phyloP scores from a whole-genome alignment of 2,797 vertebrate genomes.

The Centropyge bicolor region DNA sequence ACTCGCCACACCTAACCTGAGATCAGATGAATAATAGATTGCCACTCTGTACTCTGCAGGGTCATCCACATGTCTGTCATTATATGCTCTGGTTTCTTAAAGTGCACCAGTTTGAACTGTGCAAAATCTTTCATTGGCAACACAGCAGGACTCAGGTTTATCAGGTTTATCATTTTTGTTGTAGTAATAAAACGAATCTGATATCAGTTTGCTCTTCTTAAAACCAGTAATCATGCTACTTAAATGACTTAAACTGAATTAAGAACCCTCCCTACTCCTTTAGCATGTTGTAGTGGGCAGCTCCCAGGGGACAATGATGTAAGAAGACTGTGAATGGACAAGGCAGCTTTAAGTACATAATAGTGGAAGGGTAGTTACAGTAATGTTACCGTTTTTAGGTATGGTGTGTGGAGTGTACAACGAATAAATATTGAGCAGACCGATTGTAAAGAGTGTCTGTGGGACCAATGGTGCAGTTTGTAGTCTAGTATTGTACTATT shows the following conservation, averaged over 20 bases:
- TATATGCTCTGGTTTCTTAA: constrained; percentile 29
- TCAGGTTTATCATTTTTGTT: background rate
- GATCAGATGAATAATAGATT: constrained; percentile 78
- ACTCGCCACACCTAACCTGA: constrained; percentile 70
- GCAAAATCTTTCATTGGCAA: background rate
- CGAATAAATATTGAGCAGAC: background rate
- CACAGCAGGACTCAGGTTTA: constrained; percentile 5
- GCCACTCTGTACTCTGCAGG: constrained; percentile 33
- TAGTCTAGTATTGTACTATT: background rate
- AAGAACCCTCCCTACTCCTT: background rate
- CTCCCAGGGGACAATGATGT: background rate
- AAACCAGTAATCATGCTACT: background rate
- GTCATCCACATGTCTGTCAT: constrained; percentile 58
- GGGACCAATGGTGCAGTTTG: background rate
- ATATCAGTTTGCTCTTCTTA: background rate
- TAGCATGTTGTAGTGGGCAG: background rate
- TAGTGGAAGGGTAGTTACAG: background rate
- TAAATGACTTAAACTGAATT: constrained; percentile 12
- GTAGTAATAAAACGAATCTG: background rate
- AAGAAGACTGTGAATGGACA: background rate
- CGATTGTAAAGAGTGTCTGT: background rate
- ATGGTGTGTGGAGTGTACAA: background rate
- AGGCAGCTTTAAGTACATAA: background rate
- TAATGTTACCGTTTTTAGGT: background rate
- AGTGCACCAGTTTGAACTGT: constrained; percentile 7